phyloP scores from a whole-genome alignment of 2,888 invertebrate species.

The Pseudococcus jackbeardsleyi region DNA sequence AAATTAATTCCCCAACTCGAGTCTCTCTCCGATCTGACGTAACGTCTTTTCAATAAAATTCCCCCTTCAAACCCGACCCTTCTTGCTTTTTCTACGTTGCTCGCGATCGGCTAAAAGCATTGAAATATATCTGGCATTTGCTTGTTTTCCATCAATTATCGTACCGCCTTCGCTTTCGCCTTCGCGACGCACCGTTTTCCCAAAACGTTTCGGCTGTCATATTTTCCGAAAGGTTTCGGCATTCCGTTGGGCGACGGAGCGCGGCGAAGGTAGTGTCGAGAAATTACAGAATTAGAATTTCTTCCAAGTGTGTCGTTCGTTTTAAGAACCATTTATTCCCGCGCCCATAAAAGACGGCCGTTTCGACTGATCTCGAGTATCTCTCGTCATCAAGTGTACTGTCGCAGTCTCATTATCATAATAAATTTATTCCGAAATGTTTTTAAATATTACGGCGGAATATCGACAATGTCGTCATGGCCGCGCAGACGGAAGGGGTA shows the following conservation, averaged over 20 bases:
- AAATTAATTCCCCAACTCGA: background rate
- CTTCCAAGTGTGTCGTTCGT: background rate
- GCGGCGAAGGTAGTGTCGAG: background rate
- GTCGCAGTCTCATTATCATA: background rate
- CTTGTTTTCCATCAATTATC: constrained; percentile 1
- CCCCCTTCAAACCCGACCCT: background rate
- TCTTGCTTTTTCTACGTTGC: background rate
- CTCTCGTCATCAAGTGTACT: background rate
- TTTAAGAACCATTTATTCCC: background rate
- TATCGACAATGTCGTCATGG: background rate
- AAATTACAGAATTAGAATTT: background rate
- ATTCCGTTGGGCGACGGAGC: too few relatives aligned
- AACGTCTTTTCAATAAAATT: background rate
- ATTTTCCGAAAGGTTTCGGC: background rate
- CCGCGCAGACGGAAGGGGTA: background rate
- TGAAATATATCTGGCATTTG: background rate
- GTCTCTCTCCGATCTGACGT: background rate
- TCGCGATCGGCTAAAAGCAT: background rate
- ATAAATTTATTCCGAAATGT: constrained; percentile 20
- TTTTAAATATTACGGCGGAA: background rate
- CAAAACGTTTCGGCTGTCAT: background rate
- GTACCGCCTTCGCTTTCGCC: background rate
- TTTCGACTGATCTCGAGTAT: background rate
- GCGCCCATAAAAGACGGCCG: background rate
- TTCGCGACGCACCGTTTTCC: background rate